Conservation (phyloP, 2,113 vertebrate genomes). For the Turdus rufiventris region DNA sequence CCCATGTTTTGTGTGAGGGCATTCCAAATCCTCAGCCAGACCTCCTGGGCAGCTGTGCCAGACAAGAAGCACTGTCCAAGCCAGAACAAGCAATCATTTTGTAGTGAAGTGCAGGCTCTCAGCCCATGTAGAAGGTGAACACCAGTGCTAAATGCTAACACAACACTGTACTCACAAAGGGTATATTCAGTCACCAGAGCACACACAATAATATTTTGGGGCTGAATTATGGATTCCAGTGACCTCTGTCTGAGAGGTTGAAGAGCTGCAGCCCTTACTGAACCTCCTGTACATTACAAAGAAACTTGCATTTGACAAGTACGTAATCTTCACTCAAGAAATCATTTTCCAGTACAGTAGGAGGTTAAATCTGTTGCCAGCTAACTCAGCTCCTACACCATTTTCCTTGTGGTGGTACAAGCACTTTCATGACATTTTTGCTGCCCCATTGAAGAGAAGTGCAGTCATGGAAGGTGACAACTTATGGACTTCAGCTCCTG, state of each 20-base stretch:
- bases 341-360: not conserved
- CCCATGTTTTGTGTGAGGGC: not conserved
- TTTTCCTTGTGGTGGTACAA: not conserved
- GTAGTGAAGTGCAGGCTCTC: not conserved
- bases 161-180: not conserved
- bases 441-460: not conserved
- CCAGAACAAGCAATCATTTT: not conserved
- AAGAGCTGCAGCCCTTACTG: not conserved
- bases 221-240: not conserved
- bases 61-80: not conserved
- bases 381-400: not conserved
- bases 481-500: not conserved
- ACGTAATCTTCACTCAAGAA: not conserved
- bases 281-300: not conserved
- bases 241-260: not conserved
- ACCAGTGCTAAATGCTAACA: not conserved
- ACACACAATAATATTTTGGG: not conserved
- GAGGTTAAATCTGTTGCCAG: not conserved
- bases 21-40: not conserved
- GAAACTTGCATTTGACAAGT: not conserved
- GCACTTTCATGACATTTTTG: not conserved
- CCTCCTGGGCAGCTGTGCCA: not conserved
- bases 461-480: not conserved
- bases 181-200: not conserved
- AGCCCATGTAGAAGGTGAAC: not conserved